Base-by-base conservation (phyloP, 2,113 vertebrate species). In the Lucifuga dentata region DNA sequence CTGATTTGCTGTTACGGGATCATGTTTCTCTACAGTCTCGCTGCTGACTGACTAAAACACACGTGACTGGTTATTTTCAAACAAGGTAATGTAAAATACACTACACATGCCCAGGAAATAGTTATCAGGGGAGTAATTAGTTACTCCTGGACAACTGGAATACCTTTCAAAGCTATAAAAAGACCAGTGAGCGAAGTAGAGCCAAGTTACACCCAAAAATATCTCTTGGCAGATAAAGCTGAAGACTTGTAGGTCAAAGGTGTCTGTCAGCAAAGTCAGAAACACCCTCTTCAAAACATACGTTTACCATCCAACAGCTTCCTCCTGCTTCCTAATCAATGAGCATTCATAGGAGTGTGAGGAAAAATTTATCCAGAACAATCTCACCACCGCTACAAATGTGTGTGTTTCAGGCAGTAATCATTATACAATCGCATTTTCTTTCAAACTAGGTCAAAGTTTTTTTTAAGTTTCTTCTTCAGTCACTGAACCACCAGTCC, bases 221-320 rank as follows among this genome's bases (percentile, higher is more conserved):
- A 46, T 36, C 17, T 48, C 26, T 26, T 23, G 20, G 23, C 40
- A 24, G 32, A 44, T 11, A 39, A 9, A 35, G 51, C 13, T 51
- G 39, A 63, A 11, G 45, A 61, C 40, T 75, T 83, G 70, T 83
- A 67, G 77, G 80, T 84, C 75, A 91, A 87, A 90, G 83, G 80
- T 87, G 26, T 26, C 26, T 8, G 13, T 45, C n/a, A 35, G 20
- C 26, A 29, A 29, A 5, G 26, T 5, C 26, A 29, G 3, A 3
- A 29, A 29, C 26, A 3, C 26, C 26, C 26, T 29, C 26, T 7
- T 5, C 26, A 7, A 29, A 29, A 29, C 26, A 29, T 3, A 29
- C 26, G 26, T 29, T 29, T 29, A 7, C 26, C 26, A 3, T n/a
- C n/a, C n/a, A n/a, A n/a, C n/a, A n/a, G n/a, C n/a, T n/a, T n/a